A percentile compares a stretch with the other conserved stretches of the same genome.
Conservation (phyloP, 2,797 vertebrate species). For the Amniataba percoides region DNA sequence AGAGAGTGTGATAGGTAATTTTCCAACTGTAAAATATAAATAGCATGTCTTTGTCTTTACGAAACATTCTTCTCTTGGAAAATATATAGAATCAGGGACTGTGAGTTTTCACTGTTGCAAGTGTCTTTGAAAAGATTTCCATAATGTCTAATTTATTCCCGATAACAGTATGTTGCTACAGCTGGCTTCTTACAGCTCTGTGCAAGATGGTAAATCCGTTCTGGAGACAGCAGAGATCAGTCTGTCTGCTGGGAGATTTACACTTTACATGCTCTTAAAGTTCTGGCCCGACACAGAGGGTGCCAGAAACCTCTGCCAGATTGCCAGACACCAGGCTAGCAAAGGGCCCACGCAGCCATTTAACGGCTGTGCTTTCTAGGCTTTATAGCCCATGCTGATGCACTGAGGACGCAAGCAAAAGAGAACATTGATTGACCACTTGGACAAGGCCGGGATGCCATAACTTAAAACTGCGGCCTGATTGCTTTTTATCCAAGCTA, state of each 20-base stretch:
- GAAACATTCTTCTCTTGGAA: neutral
- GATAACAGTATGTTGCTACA: conserved; percentile 39
- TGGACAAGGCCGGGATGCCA: conserved; percentile 65
- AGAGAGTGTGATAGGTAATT: neutral
- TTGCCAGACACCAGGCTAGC: conserved; percentile 69
- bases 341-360: conserved; percentile 67
- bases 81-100: neutral
- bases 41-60: conserved; percentile 1
- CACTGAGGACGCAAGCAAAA: conserved; percentile 71
- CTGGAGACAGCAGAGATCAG: conserved; percentile 61
- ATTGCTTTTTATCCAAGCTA: conserved; percentile 66
- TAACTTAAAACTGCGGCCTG: conserved; percentile 70
- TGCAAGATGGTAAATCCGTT: conserved; percentile 64
- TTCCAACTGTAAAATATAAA: conserved; percentile 32
- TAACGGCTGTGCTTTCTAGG: conserved; percentile 71
- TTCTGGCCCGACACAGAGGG: conserved; percentile 57
- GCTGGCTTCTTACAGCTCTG: conserved; percentile 49
- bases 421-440: conserved; percentile 79
- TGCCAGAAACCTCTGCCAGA: conserved; percentile 71
- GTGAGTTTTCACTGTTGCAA: conserved; percentile 26
- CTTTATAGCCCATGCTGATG: conserved; percentile 73
- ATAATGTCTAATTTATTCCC: conserved; percentile 40
- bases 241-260: conserved; percentile 74
- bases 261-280: conserved; percentile 77
- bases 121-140: conserved; percentile 45